Conservation (phyloP, 64 coral and sea anemone species). For the Stichodactyla mertensii region DNA sequence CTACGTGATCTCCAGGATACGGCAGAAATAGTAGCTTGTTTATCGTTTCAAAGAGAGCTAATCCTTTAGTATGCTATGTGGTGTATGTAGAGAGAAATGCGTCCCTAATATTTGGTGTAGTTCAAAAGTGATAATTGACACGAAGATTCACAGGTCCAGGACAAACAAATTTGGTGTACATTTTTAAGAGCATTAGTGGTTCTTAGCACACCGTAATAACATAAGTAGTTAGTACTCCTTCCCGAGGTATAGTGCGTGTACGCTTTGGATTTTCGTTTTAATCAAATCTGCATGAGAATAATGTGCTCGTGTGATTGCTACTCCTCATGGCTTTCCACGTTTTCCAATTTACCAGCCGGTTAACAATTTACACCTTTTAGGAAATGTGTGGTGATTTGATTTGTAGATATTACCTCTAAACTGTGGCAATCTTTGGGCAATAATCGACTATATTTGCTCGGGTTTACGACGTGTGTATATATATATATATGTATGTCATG, state of each 20-base stretch:
- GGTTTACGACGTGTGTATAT: not conserved
- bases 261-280: conserved; percentile 1
- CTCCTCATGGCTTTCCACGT: conserved; percentile 15
- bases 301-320: conserved; percentile 1
- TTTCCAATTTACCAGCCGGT: conserved; percentile 12
- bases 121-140: not conserved
- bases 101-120: not conserved
- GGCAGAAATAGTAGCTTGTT: not conserved
- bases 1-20: conserved; percentile 3
- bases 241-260: not conserved
- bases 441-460: not conserved
- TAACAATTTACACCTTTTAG: conserved; percentile 3
- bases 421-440: not conserved
- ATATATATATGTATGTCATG: too few relatives aligned
- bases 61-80: not conserved
- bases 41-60: not conserved
- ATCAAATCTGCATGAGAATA: conserved; percentile 21
- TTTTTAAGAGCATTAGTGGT: not conserved
- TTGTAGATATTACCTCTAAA: not conserved
- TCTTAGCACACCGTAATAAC: not conserved
- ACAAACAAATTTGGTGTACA: not conserved
- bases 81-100: not conserved
- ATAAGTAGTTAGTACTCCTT: not conserved
- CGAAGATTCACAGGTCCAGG: not conserved
- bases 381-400: not conserved